A percentile compares a stretch with the other conserved stretches of the same genome.
These are phyloP conservation scores for Aphelinus certus DNA, from an alignment of 1,140 invertebrate species.

Conservation along the genomic window DNA sequence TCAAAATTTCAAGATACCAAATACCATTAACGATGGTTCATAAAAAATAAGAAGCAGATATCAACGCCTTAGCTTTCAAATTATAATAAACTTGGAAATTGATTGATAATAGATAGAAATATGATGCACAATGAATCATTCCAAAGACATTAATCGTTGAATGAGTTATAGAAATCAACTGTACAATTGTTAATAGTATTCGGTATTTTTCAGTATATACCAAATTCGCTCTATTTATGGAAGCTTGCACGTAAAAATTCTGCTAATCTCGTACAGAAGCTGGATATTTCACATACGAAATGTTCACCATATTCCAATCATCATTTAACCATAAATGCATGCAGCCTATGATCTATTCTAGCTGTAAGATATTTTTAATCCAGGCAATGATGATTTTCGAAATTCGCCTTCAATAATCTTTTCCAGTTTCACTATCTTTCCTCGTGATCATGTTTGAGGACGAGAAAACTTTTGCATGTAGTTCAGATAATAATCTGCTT, in stretches of 20 bases:
- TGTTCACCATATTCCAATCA: slow-evolving; percentile 33
- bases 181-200: slow-evolving; percentile 38
- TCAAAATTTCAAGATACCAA: slow-evolving; percentile 41
- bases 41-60: slow-evolving; percentile 25
- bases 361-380: slow-evolving; percentile 42
- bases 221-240: slow-evolving; percentile 34
- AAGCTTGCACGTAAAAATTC: slow-evolving; percentile 36
- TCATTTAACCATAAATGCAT: slow-evolving; percentile 52
- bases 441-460: slow-evolving; percentile 12
- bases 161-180: slow-evolving; percentile 29
- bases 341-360: slow-evolving; percentile 56
- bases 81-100: background rate
- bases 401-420: slow-evolving; percentile 22
- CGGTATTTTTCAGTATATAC: slow-evolving; percentile 33
- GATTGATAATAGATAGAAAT: slow-evolving; percentile 10
- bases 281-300: slow-evolving; percentile 34
- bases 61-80: slow-evolving; percentile 24
- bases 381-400: slow-evolving; percentile 28
- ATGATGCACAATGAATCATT: background rate
- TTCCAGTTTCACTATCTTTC: slow-evolving; percentile 8
- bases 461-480: slow-evolving; percentile 9
- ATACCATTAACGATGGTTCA: slow-evolving; percentile 36
- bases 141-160: slow-evolving; percentile 17
- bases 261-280: slow-evolving; percentile 33
- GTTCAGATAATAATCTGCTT: slow-evolving; percentile 16